Evolutionary conservation across 2,113 vertebrate species (phyloP).

Genomic region (Condylura cristata): DNA sequence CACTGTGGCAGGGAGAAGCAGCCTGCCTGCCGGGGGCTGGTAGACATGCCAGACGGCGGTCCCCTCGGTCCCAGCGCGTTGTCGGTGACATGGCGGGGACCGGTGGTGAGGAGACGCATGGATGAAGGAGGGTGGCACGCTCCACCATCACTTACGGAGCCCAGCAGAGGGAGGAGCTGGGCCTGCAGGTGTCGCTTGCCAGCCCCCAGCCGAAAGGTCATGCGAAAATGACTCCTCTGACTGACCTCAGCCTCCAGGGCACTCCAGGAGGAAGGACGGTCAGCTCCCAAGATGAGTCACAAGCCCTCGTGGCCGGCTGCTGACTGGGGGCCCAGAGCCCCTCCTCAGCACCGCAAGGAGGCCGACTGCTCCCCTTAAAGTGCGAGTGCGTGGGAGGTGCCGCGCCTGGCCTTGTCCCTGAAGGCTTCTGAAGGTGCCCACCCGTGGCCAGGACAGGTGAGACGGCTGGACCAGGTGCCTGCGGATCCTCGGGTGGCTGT

Average conservation of each 20-base stretch:
- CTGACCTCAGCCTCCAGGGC: not conserved
- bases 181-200: not conserved
- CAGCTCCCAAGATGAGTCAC: not conserved
- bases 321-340: not conserved
- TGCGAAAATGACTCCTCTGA: not conserved
- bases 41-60: not conserved
- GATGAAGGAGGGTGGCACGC: not conserved
- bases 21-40: not conserved
- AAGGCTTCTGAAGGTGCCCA: not conserved
- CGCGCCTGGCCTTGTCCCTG: not conserved
- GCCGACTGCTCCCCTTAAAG: not conserved
- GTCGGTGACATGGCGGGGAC: too few relatives aligned
- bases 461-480: not conserved
- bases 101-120: not conserved
- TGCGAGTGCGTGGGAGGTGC: too few relatives aligned
- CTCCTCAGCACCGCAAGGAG: not conserved
- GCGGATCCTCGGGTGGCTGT: not conserved
- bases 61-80: not conserved
- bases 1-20: not conserved
- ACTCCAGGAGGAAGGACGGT: not conserved
- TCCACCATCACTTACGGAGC: not conserved
- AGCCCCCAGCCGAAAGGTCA: not conserved
- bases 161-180: not conserved
- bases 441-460: not conserved
- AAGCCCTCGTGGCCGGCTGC: not conserved